Conservation (phyloP, 2,797 vertebrate genomes). For the Sarcophilus harrisii region DNA sequence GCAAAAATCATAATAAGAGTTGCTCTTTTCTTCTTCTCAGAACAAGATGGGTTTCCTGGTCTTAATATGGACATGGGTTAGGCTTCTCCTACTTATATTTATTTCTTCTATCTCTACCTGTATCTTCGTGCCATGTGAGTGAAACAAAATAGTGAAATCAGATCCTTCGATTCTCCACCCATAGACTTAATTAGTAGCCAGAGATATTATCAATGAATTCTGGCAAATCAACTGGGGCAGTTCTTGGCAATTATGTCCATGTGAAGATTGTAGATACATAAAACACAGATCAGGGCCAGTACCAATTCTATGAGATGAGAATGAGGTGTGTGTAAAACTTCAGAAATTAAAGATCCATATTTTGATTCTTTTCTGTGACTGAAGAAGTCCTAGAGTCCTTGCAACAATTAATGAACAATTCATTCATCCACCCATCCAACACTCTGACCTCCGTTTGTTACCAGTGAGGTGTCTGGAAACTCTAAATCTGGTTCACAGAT, state of each 20-base stretch:
- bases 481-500: not conserved
- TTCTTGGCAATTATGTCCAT: accelerated
- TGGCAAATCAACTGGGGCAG: not conserved
- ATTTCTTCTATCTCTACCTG: not conserved
- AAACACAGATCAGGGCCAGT: not conserved
- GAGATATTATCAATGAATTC: not conserved
- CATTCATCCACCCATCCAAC: not conserved
- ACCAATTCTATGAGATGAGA: not conserved
- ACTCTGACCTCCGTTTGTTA: not conserved
- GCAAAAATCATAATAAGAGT: not conserved
- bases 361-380: not conserved
- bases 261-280: not conserved
- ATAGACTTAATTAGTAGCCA: not conserved
- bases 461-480: not conserved
- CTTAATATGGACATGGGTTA: not conserved
- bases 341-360: not conserved
- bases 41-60: not conserved
- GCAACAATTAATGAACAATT: not conserved
- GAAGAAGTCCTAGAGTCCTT: not conserved
- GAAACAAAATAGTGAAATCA: not conserved
- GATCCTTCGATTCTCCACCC: not conserved
- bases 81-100: not conserved
- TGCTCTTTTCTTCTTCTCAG: slow-evolving; percentile 36
- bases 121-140: not conserved
- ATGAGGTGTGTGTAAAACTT: not conserved